Conservation (phyloP, 2,797 vertebrate species). For the Pogoniulus pusillus region DNA sequence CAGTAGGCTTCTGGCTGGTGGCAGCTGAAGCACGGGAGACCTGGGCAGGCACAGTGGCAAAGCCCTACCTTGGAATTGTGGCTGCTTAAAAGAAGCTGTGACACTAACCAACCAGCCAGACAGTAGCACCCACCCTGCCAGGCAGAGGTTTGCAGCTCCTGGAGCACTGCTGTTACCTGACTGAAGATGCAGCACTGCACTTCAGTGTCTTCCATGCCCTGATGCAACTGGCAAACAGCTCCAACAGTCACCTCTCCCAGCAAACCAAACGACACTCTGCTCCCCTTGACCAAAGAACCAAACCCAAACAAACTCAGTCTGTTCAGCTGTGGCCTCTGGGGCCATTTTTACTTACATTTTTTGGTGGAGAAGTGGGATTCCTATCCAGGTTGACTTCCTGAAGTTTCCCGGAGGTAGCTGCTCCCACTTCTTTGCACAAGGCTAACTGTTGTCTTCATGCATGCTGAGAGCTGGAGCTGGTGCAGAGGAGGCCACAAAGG, state of each 20-base stretch:
- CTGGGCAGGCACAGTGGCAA: background rate
- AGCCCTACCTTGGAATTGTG: too few relatives aligned
- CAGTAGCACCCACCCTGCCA: too few relatives aligned
- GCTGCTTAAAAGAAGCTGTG: too few relatives aligned
- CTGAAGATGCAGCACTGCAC: too few relatives aligned
- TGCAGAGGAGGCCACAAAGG: too few relatives aligned
- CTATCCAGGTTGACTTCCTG: background rate
- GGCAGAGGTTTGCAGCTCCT: too few relatives aligned
- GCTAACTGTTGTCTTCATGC: background rate
- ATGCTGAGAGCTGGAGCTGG: accelerated
- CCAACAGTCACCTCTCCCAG: too few relatives aligned
- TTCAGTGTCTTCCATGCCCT: too few relatives aligned
- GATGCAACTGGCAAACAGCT: too few relatives aligned
- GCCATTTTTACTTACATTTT: background rate
- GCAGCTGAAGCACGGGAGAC: background rate
- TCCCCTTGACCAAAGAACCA: background rate
- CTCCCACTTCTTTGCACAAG: background rate
- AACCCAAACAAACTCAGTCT: background rate
- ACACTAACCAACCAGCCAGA: too few relatives aligned
- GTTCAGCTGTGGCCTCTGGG: background rate
- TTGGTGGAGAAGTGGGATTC: background rate
- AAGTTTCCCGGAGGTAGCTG: too few relatives aligned
- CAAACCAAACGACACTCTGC: background rate
- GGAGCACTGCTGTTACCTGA: too few relatives aligned
- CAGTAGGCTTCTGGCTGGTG: background rate